Base-by-base conservation (phyloP, 2,888 invertebrate species). In the Abscondita cerata region DNA sequence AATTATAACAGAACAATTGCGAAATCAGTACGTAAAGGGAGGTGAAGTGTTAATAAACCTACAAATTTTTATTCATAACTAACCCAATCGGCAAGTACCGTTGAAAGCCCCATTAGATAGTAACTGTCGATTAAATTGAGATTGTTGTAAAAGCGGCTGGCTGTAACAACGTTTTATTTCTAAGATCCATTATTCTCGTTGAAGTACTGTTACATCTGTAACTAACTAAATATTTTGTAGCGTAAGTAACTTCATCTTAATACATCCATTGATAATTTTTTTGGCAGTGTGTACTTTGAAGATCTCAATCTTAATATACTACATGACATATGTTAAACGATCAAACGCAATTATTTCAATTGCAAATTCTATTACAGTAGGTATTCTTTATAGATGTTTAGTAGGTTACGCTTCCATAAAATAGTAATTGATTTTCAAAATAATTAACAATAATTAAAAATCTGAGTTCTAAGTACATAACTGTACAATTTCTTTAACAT, bases 21-120 rank as follows among this genome's bases (percentile, higher is more conserved):
- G 18, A 56, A 48, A 56, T 47, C 15, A n/a, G 51, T 34, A 33
- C 33, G 8, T 41, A 57, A 4, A 55, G 16, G 18, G 44, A 44
- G 44, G 44, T 12, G 11, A 11, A 15, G 51, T 50, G 38, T 51
- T 56, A 61, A 34, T 47, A 46, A 38, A 61, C 61, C 61, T 52
- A 55, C 52, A 57, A 62, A 52, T 12, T 56, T 16, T 40, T 38
- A 44, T 51, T 34, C 18, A 62, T 57, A 44, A 62, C 38, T 36
- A 52, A 61, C 44, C 47, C 41, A 50, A 62, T 34, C 44, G 18
- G 33, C 25, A 41, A 54, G 36, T 62, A 62, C 62, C 58, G 62
- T 62, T 62, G 18, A 6, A 47, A 62, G 62, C 52, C 46, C 52
- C 57, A 57, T 57, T 46, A 57, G 46, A 52, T 59, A 46, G 58